A percentile compares a stretch with the other conserved stretches of the same genome.
These are phyloP conservation scores for Ichneumoninae sp. DNA, from an alignment of 2,888 invertebrate genomes.

Conservation along the genomic window DNA sequence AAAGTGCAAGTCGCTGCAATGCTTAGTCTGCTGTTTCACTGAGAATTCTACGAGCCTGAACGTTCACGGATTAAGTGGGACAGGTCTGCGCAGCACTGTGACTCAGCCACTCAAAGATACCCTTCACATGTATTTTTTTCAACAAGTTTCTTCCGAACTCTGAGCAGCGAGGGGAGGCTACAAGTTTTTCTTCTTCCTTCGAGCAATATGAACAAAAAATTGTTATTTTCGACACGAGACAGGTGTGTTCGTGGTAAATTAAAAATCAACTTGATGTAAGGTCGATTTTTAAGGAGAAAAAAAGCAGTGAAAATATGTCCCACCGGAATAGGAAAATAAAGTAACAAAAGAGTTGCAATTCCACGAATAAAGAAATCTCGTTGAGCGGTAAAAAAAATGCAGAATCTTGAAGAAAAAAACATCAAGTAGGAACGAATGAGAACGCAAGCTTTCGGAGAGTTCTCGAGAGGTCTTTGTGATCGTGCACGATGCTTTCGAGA, in stretches of 20 bases:
- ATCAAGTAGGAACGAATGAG: too few relatives aligned
- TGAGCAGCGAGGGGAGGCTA: not conserved
- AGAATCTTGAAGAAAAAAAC: not conserved
- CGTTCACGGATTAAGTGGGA: conserved; percentile 3
- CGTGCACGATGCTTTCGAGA: not conserved
- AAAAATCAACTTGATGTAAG: too few relatives aligned
- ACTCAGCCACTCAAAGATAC: conserved; percentile 11
- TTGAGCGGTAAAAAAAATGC: not conserved
- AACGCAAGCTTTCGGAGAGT: not conserved
- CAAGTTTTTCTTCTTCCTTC: not conserved
- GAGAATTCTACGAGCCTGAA: conserved; percentile 8
- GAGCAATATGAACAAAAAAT: not conserved
- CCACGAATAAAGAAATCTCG: too few relatives aligned
- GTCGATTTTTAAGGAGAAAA: too few relatives aligned
- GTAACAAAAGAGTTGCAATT: too few relatives aligned
- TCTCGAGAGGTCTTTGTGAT: not conserved
- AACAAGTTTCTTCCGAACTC: not conserved
- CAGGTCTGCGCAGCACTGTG: not conserved
- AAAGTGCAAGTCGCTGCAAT: not conserved
- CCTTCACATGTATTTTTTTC: not conserved
- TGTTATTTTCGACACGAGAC: not conserved
- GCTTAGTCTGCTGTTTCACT: conserved; percentile 13
- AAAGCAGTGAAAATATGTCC: too few relatives aligned
- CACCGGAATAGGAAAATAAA: too few relatives aligned
- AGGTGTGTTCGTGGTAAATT: too few relatives aligned